These are phyloP conservation scores for Oreotragus oreotragus DNA, from an alignment of 2,113 vertebrate genomes.

Conservation along the genomic window DNA sequence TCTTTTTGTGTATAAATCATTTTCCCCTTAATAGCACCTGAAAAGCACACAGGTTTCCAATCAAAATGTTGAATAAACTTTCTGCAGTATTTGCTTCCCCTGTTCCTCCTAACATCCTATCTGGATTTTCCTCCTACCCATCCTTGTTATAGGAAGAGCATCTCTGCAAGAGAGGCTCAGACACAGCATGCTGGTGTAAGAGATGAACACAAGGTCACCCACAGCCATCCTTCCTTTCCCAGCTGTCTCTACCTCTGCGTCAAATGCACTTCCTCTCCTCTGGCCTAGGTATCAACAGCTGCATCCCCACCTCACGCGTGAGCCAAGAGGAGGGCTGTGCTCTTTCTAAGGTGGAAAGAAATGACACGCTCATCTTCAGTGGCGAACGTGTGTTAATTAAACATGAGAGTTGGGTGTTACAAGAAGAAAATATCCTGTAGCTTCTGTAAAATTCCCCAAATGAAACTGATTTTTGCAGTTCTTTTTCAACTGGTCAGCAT, in stretches of 20 bases:
- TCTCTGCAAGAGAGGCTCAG: slow-evolving; percentile 69
- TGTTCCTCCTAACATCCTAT: slow-evolving; percentile 54
- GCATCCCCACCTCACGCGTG: slow-evolving; percentile 42
- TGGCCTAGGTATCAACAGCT: slow-evolving; percentile 63
- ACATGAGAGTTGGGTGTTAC: background rate
- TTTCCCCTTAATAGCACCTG: slow-evolving; percentile 51
- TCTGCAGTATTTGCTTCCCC: slow-evolving; percentile 39
- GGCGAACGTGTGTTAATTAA: slow-evolving; percentile 55
- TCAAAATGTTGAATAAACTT: slow-evolving; percentile 60
- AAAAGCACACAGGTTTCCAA: slow-evolving; percentile 18
- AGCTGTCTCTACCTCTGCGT: slow-evolving; percentile 62
- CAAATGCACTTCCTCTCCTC: slow-evolving; percentile 63
- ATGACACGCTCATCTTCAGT: background rate
- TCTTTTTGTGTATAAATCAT: slow-evolving; percentile 55
- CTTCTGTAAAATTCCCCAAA: background rate
- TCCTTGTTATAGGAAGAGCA: slow-evolving; percentile 67
- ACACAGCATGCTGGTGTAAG: slow-evolving; percentile 52
- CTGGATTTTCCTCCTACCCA: slow-evolving; percentile 61
- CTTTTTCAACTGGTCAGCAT: slow-evolving; percentile 40
- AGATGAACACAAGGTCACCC: slow-evolving; percentile 76
- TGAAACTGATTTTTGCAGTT: background rate
- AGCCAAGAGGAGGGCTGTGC: slow-evolving; percentile 31
- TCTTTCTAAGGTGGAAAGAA: slow-evolving; percentile 55
- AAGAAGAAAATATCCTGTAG: background rate
- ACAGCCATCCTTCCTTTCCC: slow-evolving; percentile 75